Conservation (phyloP, 1,140 invertebrate genomes). For the Littorina saxatilis region DNA sequence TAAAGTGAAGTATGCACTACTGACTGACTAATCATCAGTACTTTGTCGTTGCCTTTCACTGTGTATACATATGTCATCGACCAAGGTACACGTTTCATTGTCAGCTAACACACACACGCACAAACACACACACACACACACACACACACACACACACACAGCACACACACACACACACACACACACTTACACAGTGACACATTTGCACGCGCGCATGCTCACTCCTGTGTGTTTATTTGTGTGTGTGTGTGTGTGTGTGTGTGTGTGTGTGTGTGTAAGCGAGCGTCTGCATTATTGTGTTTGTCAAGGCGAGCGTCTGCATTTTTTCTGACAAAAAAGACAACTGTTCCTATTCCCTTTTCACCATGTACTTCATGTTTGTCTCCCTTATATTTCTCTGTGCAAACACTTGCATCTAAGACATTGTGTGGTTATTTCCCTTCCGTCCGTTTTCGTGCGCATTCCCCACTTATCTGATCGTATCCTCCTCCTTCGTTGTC, state of each 20-base stretch:
- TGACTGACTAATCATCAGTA: background rate
- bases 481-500: too few relatives aligned
- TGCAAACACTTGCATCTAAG: background rate
- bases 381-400: background rate
- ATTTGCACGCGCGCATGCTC: background rate
- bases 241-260: background rate
- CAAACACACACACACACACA: background rate
- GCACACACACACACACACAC: background rate
- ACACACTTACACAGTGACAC: constrained; percentile 2
- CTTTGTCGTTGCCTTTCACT: background rate
- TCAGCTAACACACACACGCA: background rate
- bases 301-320: background rate
- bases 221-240: background rate
- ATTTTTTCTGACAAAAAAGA: too few relatives aligned
- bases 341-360: background rate
- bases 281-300: background rate
- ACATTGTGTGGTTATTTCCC: background rate
- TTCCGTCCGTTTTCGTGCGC: too few relatives aligned
- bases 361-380: background rate
- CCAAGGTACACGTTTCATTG: background rate
- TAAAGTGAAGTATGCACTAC: too few relatives aligned
- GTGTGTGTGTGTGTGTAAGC: constrained; percentile 6
- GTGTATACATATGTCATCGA: background rate
- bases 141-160: background rate
- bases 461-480: too few relatives aligned